Percentiles rank a stretch among this genome's conserved stretches.
These are phyloP conservation scores for Panagrolaimus sp. DNA, from an alignment of 1,140 invertebrate species.

Conservation along the genomic window DNA sequence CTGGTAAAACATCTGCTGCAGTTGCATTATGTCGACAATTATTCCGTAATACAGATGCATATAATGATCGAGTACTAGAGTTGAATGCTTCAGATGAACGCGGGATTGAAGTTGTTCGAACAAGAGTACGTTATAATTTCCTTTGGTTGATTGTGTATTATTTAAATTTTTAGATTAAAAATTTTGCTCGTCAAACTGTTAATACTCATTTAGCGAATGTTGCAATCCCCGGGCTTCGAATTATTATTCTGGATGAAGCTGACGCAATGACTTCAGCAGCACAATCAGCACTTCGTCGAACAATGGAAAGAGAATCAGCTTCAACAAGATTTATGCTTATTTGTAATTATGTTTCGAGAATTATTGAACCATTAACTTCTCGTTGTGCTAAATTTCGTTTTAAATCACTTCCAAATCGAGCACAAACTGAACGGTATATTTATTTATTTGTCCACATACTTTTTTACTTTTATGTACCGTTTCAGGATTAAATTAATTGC, in stretches of 20 bases:
- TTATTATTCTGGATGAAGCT: conserved; percentile 95
- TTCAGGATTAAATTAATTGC: conserved; percentile 73
- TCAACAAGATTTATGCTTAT: conserved; percentile 94
- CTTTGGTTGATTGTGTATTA: too few relatives aligned
- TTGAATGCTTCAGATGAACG: conserved; percentile 98
- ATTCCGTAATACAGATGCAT: conserved; percentile 67
- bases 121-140: conserved; percentile 71
- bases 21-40: conserved; percentile 84
- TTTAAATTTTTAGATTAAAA: conserved; percentile 47
- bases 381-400: conserved; percentile 97
- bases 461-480: too few relatives aligned
- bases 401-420: conserved; percentile 69
- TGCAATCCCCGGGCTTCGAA: conserved; percentile 76
- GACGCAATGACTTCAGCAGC: conserved; percentile 85
- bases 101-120: conserved; percentile 91
- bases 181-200: conserved; percentile 42
- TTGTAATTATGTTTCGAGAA: conserved; percentile 93
- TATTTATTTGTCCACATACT: background rate
- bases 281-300: conserved; percentile 80
- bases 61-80: conserved; percentile 71
- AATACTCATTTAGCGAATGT: conserved; percentile 24
- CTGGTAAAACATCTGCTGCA: conserved; percentile 97
- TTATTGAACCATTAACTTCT: conserved; percentile 94
- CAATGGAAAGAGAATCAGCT: conserved; percentile 91
- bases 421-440: conserved; percentile 47